phyloP scores from a whole-genome alignment of 2,797 vertebrate species.

The Channallabes apus region DNA sequence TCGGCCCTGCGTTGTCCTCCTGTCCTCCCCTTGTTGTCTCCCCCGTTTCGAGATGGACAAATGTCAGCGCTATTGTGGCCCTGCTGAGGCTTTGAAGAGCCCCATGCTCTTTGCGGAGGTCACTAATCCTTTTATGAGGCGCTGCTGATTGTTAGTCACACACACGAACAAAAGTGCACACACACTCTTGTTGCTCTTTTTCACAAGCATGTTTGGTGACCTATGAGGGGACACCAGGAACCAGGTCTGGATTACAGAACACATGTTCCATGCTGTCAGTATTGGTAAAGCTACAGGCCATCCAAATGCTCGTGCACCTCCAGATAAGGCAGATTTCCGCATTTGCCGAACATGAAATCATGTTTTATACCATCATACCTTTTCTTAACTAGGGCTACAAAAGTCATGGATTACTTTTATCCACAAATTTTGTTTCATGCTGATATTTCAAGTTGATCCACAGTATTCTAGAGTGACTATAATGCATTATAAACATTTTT shows the following conservation, averaged over 20 bases:
- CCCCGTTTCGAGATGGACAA: slow-evolving; percentile 82
- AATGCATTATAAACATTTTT: neutral
- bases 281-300: slow-evolving; percentile 60
- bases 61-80: slow-evolving; percentile 83
- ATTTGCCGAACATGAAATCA: slow-evolving; percentile 45
- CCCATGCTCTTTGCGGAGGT: slow-evolving; percentile 78
- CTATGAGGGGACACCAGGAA: slow-evolving; percentile 61
- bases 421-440: slow-evolving; percentile 23
- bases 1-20: slow-evolving; percentile 74
- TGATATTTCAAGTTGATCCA: slow-evolving; percentile 9
- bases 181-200: slow-evolving; percentile 58
- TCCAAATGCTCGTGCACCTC: slow-evolving; percentile 49
- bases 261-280: slow-evolving; percentile 69
- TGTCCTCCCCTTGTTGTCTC: slow-evolving; percentile 75
- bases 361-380: slow-evolving; percentile 44
- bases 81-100: slow-evolving; percentile 77
- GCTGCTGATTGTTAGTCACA: slow-evolving; percentile 71
- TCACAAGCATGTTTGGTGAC: slow-evolving; percentile 63
- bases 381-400: slow-evolving; percentile 11
- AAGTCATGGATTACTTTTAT: slow-evolving; percentile 42
- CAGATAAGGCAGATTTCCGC: slow-evolving; percentile 43
- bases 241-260: slow-evolving; percentile 59
- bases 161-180: slow-evolving; percentile 45
- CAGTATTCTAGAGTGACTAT: neutral
- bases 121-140: slow-evolving; percentile 83